Evolutionary conservation across 2,113 vertebrate genomes (phyloP).

Genomic region (Petaurus breviceps): DNA sequence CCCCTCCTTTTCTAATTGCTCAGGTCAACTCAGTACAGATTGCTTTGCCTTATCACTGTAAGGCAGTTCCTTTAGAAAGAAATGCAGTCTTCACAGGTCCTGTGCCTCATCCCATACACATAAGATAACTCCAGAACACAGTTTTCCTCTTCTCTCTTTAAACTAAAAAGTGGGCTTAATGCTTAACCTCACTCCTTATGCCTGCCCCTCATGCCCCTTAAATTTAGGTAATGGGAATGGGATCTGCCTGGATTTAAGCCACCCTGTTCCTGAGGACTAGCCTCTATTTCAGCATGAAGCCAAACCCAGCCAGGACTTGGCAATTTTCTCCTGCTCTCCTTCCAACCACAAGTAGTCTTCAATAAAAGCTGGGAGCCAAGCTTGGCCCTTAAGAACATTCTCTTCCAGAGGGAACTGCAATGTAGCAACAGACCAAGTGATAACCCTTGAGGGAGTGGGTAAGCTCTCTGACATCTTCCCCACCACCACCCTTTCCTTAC

Average conservation of each 20-base stretch:
- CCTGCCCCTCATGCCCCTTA: background rate
- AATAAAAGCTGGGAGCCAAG: constrained; percentile 54
- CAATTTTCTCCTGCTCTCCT: constrained; percentile 69
- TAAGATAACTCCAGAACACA: constrained; percentile 31
- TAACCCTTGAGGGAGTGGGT: background rate
- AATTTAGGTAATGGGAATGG: constrained; percentile 47
- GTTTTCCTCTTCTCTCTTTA: constrained; percentile 29
- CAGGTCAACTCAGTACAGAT: constrained; percentile 34
- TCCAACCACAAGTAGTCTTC: constrained; percentile 71
- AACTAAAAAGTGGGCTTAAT: constrained; percentile 53
- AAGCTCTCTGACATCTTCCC: background rate
- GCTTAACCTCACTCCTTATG: constrained; percentile 51
- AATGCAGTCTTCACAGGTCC: constrained; percentile 19
- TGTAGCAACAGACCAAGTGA: background rate
- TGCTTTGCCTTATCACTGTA: constrained; percentile 2
- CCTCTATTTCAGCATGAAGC: constrained; percentile 47
- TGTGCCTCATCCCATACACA: constrained; percentile 24
- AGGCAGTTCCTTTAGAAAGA: constrained; percentile 46
- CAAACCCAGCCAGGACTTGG: constrained; percentile 45
- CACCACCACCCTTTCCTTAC: background rate
- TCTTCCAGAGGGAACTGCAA: constrained; percentile 41
- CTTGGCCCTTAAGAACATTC: constrained; percentile 64
- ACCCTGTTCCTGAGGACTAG: constrained; percentile 36
- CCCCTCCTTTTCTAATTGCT: constrained; percentile 13
- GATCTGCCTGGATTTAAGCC: constrained; percentile 60